Base-by-base conservation (phyloP, 2,113 vertebrate species). In the Acinonyx jubatus region DNA sequence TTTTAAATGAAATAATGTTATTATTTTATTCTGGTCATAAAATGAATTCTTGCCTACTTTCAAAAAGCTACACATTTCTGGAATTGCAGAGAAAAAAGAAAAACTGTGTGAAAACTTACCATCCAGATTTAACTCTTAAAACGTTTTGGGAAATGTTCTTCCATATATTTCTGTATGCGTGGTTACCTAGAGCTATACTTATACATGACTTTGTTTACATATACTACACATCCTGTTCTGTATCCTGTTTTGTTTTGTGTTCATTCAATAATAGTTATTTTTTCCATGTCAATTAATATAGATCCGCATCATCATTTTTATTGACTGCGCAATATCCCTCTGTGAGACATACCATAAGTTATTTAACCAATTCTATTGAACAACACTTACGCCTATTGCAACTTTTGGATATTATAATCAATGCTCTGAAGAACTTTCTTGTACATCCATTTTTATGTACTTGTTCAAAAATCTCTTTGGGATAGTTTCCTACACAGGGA, bases 291-390 rank as follows among this genome's bases (percentile, higher is more conserved):
- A 82, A 87, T 83, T 97, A 79, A 90, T 87, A 84, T 84, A 92
- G 89, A 96, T 55, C 10, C 1, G 19, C 23, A 76, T 76, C 21
- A 68, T 96, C 31, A 83, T 95, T 98, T 98, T 96, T 96, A 96
- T 91, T 89, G 78, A 73, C 71, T 89, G 4, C 1, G 52, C 55
- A 87, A 66, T 96, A 96, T 87, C 95, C 76, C 66, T 92, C 79
- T 74, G n/a, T 69, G 94, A 84, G 36, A 74, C 21, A 61, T 93
- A 83, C n/a, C 21, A 78, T 78, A 84, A 90, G 92, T 97, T 98
- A 81, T 93, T 89, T 94, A 96, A 94, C 55, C 96, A 94, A 85
- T 94, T 89, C 69, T 96, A 92, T 85, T 94, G 74, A 96, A 89
- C 55, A 96, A 84, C 36, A 97, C 90, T 96, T 91, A 88, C 93